Base-by-base conservation (phyloP, 2,113 vertebrate genomes). In the Bos javanicus region DNA sequence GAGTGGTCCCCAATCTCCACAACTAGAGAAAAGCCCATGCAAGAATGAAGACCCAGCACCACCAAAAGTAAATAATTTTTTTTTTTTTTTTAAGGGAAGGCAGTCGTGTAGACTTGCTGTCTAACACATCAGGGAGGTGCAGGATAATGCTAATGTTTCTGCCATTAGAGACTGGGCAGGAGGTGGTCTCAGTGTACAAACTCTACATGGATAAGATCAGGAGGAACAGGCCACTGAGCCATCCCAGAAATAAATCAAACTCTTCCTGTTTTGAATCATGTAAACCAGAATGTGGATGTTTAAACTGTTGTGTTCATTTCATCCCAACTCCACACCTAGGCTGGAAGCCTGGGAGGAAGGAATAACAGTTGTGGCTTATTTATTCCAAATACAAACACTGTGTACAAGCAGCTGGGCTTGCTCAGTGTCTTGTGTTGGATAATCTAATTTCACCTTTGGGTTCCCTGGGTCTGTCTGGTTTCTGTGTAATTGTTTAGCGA, bases 401-500 rank as follows among this genome's bases (percentile, higher is more conserved):
- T 71, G 33, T 14, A 46, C 21, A 33, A 62, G 78, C 36, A 90
- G 25, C 62, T 91, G 36, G 15, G 48, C 3, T 87, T 64, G 15
- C 39, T 71, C 3, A 2, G 26, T 39, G 4, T 80, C 54, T 93
- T 52, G 7, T 39, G 36, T 64, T 90, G 89, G 90, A 87, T n/a
- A 17, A 93, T 76, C 57, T 92, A 89, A 89, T 54, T 93, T 43
- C 78, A 89, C 6, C 93, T 81, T 82, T 48, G 36, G 95, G 90
- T 15, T 91, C 33, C 13, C 52, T 59, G 46, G 15, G 71, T 39
- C 85, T 86, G 6, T 83, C 84, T 80, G 78, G 54, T 17, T 43
- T 94, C 36, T 3, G 16, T 59, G 30, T 94, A 91, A 96, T 93
- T 93, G 80, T 57, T 97, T 30, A 87, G 50, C 50, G 71, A 87